Conservation (phyloP, 1,140 invertebrate genomes). For the Bombus haemorrhoidalis region DNA sequence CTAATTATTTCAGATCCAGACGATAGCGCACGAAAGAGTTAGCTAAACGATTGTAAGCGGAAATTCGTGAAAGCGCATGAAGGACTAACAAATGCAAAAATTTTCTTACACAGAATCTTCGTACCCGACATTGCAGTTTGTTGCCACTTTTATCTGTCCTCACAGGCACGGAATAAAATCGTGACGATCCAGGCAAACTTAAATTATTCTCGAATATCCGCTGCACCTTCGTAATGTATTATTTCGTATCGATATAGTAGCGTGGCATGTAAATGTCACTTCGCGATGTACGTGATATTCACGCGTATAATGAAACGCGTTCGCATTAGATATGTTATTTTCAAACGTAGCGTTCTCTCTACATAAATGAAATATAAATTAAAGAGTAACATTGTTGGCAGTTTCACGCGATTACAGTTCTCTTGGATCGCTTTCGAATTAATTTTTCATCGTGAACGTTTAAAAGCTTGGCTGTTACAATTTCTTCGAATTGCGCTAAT, state of each 20-base stretch:
- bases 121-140: not conserved
- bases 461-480: not conserved
- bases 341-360: not conserved
- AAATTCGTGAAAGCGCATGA: not conserved
- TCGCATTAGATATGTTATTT: not conserved
- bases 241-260: slow-evolving; percentile 35
- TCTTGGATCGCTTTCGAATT: not conserved
- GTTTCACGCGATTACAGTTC: not conserved
- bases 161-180: not conserved
- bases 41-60: not conserved
- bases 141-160: not conserved
- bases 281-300: not conserved
- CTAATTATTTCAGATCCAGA: slow-evolving; percentile 22
- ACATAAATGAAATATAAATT: not conserved
- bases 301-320: not conserved
- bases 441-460: not conserved
- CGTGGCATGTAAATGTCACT: not conserved
- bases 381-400: not conserved
- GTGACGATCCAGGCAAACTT: not conserved
- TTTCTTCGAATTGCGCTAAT: not conserved
- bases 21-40: not conserved
- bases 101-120: not conserved
- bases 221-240: not conserved
- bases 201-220: slow-evolving; percentile 20
- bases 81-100: not conserved